Evolutionary conservation across 2,113 vertebrate species (phyloP).

Genomic region (Onychostruthus taczanowskii): DNA sequence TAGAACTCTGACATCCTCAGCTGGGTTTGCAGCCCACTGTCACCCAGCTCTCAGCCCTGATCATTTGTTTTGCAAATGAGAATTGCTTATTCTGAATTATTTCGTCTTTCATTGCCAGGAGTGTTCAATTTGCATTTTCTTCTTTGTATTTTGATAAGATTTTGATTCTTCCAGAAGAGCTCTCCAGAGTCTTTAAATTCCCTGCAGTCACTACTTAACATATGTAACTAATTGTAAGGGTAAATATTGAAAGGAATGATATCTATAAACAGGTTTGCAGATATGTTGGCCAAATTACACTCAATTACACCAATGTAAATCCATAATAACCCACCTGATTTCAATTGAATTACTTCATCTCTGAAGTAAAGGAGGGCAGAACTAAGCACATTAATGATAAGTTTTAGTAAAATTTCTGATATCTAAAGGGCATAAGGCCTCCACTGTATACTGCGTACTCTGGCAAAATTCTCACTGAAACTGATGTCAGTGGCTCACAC

Average conservation of each 20-base stretch:
- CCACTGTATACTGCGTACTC: background rate
- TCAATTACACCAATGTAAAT: slow-evolving; percentile 32
- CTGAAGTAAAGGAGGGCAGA: background rate
- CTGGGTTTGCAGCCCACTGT: background rate
- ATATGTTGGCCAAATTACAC: slow-evolving; percentile 41
- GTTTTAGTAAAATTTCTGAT: background rate
- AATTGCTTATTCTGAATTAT: slow-evolving; percentile 10
- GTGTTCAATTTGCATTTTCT: slow-evolving; percentile 36
- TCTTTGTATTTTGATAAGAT: slow-evolving; percentile 53
- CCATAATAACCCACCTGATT: slow-evolving; percentile 29
- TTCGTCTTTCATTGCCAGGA: slow-evolving; percentile 20
- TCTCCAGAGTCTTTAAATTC: slow-evolving; percentile 37
- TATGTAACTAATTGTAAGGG: slow-evolving; percentile 53
- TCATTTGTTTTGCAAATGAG: background rate
- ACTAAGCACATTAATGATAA: background rate
- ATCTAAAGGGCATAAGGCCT: background rate
- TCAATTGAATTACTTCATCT: background rate
- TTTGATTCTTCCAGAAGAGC: slow-evolving; percentile 49
- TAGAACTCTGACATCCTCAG: background rate
- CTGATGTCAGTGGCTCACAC: background rate
- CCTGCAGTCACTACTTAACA: slow-evolving; percentile 31
- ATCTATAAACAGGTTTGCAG: slow-evolving; percentile 42
- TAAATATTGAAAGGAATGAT: slow-evolving; percentile 61
- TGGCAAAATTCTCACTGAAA: background rate
- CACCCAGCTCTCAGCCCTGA: background rate